Percentiles rank a stretch among this genome's conserved stretches.
These are phyloP conservation scores for Propithecus coquereli DNA, from an alignment of 2,113 vertebrate genomes.

Conservation along the genomic window DNA sequence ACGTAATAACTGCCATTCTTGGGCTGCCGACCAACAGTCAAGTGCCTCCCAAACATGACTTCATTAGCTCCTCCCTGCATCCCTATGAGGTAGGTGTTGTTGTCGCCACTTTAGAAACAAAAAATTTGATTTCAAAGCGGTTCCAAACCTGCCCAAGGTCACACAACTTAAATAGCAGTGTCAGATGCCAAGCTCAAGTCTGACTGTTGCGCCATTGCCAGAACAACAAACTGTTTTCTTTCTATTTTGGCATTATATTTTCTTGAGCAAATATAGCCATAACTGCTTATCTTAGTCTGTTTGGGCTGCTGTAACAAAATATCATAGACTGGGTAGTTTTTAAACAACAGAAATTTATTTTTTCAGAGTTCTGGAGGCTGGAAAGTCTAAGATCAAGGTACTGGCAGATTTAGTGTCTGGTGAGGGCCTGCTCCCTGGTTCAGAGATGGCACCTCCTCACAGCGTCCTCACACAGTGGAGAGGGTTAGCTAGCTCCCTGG, in stretches of 20 bases:
- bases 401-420: neutral
- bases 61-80: neutral
- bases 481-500: neutral
- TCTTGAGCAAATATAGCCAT: neutral
- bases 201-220: neutral
- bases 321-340: neutral
- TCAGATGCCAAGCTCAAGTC: neutral
- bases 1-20: neutral
- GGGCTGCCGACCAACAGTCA: neutral
- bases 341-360: neutral
- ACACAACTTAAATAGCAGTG: neutral
- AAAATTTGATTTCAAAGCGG: constrained; percentile 28
- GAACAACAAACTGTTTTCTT: neutral
- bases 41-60: neutral
- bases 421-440: neutral
- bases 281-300: neutral
- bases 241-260: neutral
- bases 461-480: neutral
- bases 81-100: neutral
- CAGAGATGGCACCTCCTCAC: neutral
- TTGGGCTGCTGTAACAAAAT: too few relatives aligned
- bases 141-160: neutral
- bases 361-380: neutral
- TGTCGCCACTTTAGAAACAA: neutral
- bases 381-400: neutral